These are phyloP conservation scores for Lasioglossum oenotherae DNA, from an alignment of 2,888 invertebrate species.

Conservation along the genomic window DNA sequence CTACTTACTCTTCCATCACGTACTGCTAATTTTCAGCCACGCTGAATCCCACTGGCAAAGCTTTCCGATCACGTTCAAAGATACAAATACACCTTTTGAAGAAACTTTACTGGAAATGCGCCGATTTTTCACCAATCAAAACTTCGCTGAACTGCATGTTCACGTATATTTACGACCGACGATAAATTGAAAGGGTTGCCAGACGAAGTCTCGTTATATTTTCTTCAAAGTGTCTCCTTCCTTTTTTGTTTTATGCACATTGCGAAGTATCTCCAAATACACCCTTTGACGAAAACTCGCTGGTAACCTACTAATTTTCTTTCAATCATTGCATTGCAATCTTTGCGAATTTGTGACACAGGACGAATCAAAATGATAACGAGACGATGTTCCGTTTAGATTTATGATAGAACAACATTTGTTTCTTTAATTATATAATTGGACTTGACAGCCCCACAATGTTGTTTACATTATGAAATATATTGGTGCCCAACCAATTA, in stretches of 20 bases:
- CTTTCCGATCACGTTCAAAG: not conserved
- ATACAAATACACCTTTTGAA: not conserved
- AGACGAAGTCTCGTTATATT: not conserved
- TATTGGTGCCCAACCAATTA: too few relatives aligned
- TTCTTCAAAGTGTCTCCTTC: not conserved
- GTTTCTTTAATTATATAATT: too few relatives aligned
- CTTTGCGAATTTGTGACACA: too few relatives aligned
- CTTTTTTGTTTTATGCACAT: not conserved
- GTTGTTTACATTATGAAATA: too few relatives aligned
- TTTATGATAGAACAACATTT: too few relatives aligned
- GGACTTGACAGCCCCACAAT: too few relatives aligned
- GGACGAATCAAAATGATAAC: too few relatives aligned
- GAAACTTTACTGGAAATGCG: not conserved
- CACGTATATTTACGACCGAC: not conserved
- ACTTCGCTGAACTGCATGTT: not conserved
- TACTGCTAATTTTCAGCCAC: not conserved
- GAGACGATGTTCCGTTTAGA: too few relatives aligned
- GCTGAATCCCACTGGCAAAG: not conserved
- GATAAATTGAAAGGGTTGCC: not conserved
- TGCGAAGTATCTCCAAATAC: not conserved
- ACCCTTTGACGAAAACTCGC: not conserved
- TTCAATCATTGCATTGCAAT: too few relatives aligned
- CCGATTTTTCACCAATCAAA: not conserved
- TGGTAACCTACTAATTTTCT: not conserved
- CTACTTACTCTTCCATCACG: constrained; percentile 17